Evolutionary conservation across 2,113 vertebrate genomes (phyloP).

Genomic region (Falcunculus frontatus): DNA sequence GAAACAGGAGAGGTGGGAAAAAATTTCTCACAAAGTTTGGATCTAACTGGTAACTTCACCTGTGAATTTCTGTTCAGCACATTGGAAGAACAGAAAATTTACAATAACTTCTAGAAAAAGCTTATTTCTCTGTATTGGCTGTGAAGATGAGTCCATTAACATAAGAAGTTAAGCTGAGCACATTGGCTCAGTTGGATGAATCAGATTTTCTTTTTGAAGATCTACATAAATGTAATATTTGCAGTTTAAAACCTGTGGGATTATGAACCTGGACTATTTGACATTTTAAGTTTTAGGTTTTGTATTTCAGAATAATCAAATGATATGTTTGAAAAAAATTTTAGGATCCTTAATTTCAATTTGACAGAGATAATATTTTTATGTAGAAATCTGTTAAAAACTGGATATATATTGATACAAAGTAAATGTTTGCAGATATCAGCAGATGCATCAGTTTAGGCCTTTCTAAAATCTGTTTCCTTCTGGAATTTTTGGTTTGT

Average conservation of each 20-base stretch:
- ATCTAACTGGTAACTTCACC: neutral
- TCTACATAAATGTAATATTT: neutral
- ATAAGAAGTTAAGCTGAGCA: neutral
- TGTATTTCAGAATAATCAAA: neutral
- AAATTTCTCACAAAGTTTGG: neutral
- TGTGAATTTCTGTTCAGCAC: neutral
- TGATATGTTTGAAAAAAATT: neutral
- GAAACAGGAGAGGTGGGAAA: neutral
- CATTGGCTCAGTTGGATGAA: neutral
- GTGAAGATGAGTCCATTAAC: neutral
- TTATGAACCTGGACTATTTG: neutral
- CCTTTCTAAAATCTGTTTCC: neutral
- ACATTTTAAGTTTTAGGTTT: neutral
- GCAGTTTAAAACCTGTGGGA: neutral
- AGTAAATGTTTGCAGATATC: neutral
- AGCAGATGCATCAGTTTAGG: neutral
- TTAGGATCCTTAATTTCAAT: neutral
- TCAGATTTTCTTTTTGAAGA: neutral
- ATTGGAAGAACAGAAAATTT: neutral
- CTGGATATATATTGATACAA: neutral
- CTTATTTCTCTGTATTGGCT: neutral
- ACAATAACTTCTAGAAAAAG: neutral
- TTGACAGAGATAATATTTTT: neutral
- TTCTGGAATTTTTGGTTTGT: neutral
- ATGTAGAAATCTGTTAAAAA: neutral